Percentiles rank a stretch among this genome's conserved stretches.
Evolutionary conservation across 2,888 invertebrate genomes (phyloP).

Genomic region (Sphaerophoria taeniata): DNA sequence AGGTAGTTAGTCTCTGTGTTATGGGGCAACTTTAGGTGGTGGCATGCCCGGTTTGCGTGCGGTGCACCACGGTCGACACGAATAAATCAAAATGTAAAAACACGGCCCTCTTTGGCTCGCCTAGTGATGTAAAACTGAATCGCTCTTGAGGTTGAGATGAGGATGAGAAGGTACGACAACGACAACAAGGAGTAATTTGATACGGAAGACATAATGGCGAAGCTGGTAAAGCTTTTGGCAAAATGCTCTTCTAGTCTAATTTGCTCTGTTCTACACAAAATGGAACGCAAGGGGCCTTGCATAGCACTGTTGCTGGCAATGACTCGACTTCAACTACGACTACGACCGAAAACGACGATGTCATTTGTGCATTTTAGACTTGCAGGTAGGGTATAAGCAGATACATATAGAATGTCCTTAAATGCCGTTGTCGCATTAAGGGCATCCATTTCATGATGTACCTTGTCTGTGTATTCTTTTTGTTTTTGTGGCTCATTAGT

Average conservation of each 20-base stretch:
- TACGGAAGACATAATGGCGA: background rate
- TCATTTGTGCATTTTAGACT: background rate
- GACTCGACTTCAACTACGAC: background rate
- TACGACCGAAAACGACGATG: slow-evolving; percentile 4
- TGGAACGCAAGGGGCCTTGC: slow-evolving; percentile 54
- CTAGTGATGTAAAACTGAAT: background rate
- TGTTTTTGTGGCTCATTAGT: slow-evolving; percentile 63
- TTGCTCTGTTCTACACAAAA: too few relatives aligned
- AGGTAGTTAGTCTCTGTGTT: slow-evolving; percentile 21
- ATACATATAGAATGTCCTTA: slow-evolving; percentile 41
- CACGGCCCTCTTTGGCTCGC: slow-evolving; percentile 12
- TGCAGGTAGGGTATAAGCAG: slow-evolving; percentile 6
- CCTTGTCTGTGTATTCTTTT: slow-evolving; percentile 43
- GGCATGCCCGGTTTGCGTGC: slow-evolving; percentile 47
- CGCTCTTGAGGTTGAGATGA: slow-evolving; percentile 9
- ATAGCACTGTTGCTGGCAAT: slow-evolving; percentile 62
- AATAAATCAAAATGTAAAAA: slow-evolving; percentile 68
- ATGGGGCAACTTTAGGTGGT: slow-evolving; percentile 9
- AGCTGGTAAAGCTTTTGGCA: slow-evolving; percentile 44
- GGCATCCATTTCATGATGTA: slow-evolving; percentile 60
- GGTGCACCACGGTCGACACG: slow-evolving; percentile 39
- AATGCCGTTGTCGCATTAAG: slow-evolving; percentile 70
- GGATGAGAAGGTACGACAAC: background rate
- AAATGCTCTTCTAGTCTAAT: slow-evolving; percentile 52
- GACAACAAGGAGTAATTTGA: slow-evolving; percentile 7